Evolutionary conservation across 2,113 vertebrate genomes (phyloP), one percentile per base, ranked within the genome.

Genomic region (Oreocharis arfaki): DNA sequence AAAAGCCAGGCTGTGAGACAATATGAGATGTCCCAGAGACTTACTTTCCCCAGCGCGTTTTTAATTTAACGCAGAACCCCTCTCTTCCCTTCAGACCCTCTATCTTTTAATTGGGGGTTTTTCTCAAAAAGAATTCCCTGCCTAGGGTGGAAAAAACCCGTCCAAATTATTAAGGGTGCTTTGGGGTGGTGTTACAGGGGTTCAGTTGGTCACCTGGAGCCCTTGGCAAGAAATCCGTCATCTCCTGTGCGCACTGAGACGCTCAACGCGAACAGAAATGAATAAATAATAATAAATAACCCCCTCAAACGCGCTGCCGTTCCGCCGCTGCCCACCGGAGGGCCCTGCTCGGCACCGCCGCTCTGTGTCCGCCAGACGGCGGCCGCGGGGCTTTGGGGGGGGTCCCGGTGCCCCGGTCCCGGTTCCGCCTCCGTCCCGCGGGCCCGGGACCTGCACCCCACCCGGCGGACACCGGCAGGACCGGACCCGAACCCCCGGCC

Each of bases 41-140:
- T 28, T n/a, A 11, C 23, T n/a, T 82, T 23, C 28, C 53, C 44
- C 35, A 23, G 11, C 18, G 15, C 11, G 0, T n/a, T 49, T 59
- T 49, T 15, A 41, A 57, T n/a, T 59, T 59, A 49, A 49, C 0
- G 0, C 23, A n/a, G 30, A n/a, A 41, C 11, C 30, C 19, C 28
- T 41, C 42, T n/a, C 53, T 27, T 59, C 30, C 18, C 23, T 11
- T 57, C 6, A 49, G 18, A 49, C 17, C 22, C 4, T 5, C 0
- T 26, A 22, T 47, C 13, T 21, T 80, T 20, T 39, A 37, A 56
- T 56, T 32, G 20, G 2, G 13, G 6, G 6, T 1, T 46, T 56
- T 37, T 10, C 50, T 56, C 33, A 20, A 20, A 18, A 52, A 53
- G 2, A 78, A 35, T 30, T 52, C 20, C 15, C 20, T 35, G 6